phyloP scores from a whole-genome alignment of 2,113 vertebrate genomes.

The Dolichotis patagonum region DNA sequence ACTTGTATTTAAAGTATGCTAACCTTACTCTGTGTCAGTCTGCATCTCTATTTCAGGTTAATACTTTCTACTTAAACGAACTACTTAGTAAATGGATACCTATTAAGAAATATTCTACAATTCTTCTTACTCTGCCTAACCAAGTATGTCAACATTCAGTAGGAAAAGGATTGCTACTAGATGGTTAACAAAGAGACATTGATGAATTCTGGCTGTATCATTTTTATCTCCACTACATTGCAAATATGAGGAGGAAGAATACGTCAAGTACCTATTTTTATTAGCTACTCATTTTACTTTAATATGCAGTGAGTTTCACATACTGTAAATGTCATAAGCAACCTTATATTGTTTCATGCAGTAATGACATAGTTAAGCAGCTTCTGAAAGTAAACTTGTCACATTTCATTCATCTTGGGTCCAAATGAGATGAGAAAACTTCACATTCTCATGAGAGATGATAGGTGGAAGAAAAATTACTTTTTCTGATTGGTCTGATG shows the following conservation, averaged over 20 bases:
- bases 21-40: background rate
- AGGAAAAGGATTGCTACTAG: background rate
- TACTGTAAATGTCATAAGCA: slow-evolving; percentile 66
- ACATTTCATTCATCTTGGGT: slow-evolving; percentile 75
- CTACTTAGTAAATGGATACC: slow-evolving; percentile 6
- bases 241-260: slow-evolving; percentile 57
- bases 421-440: slow-evolving; percentile 70
- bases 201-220: slow-evolving; percentile 11
- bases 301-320: slow-evolving; percentile 71
- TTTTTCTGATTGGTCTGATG: slow-evolving; percentile 59
- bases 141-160: background rate
- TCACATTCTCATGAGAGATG: slow-evolving; percentile 43
- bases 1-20: slow-evolving; percentile 24
- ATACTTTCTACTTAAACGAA: slow-evolving; percentile 17
- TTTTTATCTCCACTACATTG: slow-evolving; percentile 44
- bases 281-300: slow-evolving; percentile 74
- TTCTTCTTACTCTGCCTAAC: background rate
- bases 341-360: slow-evolving; percentile 63
- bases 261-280: slow-evolving; percentile 64
- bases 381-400: slow-evolving; percentile 75
- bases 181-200: slow-evolving; percentile 24
- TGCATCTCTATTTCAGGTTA: background rate
- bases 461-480: slow-evolving; percentile 68
- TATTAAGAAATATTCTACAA: slow-evolving; percentile 4
- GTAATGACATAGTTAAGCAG: slow-evolving; percentile 75